Evolutionary conservation across 1,140 invertebrate genomes (phyloP).

Genomic region (Magallana angulata): DNA sequence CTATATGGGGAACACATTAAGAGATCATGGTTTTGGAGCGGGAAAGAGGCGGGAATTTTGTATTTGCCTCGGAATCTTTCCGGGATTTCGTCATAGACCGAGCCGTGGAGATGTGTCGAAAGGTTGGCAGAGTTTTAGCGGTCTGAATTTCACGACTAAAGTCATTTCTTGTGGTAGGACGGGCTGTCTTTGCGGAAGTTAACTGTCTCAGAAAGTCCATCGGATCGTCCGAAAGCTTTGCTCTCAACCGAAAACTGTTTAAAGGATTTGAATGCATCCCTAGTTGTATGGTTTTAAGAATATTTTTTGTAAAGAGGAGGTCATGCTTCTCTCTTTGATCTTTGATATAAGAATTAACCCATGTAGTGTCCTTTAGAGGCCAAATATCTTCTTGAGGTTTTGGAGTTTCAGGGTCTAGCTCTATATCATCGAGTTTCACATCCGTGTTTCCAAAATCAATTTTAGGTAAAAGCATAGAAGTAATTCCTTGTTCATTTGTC

Average conservation of each 20-base stretch:
- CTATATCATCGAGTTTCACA: constrained; percentile 35
- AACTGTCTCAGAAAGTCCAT: constrained; percentile 45
- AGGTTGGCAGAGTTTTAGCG: neutral
- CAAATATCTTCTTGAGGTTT: constrained; percentile 39
- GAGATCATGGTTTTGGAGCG: constrained; percentile 38
- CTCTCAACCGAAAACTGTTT: constrained; percentile 47
- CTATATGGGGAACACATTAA: neutral
- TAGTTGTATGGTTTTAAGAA: constrained; percentile 51
- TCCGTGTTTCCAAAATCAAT: constrained; percentile 40
- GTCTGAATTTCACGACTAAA: neutral
- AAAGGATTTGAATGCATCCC: constrained; percentile 50
- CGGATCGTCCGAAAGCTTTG: constrained; percentile 51
- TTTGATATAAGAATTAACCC: constrained; percentile 48
- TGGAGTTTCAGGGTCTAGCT: constrained; percentile 44
- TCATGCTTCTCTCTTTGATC: constrained; percentile 53
- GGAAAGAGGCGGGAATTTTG: constrained; percentile 1
- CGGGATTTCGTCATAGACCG: neutral
- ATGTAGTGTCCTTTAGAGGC: constrained; percentile 46
- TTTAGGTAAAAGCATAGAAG: constrained; percentile 34
- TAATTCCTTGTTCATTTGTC: constrained; percentile 8
- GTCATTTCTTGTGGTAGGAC: neutral
- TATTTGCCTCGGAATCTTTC: neutral
- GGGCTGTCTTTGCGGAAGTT: constrained; percentile 36
- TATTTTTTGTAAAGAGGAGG: constrained; percentile 53
- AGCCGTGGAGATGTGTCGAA: neutral